Conservation (phyloP, 2,888 invertebrate genomes). For the Mythimna pallens region DNA sequence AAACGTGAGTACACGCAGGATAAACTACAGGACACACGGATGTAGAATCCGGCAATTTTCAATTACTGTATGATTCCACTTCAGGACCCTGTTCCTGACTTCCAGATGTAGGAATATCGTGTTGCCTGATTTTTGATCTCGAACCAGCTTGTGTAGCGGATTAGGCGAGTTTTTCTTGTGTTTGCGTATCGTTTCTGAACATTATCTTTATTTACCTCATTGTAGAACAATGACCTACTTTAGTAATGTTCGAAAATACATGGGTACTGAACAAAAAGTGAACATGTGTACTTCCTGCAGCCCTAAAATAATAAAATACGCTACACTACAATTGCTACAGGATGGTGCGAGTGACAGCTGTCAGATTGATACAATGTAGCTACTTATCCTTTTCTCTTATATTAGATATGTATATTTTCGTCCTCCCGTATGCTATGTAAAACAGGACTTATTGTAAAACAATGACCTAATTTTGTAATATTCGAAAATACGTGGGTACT, state of each 20-base stretch:
- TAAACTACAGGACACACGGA: constrained; percentile 25
- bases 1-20: neutral
- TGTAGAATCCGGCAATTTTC: constrained; percentile 34
- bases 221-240: constrained; percentile 16
- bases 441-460: too few relatives aligned
- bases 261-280: constrained; percentile 9
- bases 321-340: too few relatives aligned
- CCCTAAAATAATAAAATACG: neutral
- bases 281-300: neutral
- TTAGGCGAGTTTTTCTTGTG: neutral
- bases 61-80: constrained; percentile 19
- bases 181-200: constrained; percentile 21
- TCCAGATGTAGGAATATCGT: constrained; percentile 11
- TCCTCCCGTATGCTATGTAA: too few relatives aligned
- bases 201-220: constrained; percentile 13
- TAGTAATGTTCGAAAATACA: constrained; percentile 10
- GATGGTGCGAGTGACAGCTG: too few relatives aligned
- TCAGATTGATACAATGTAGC: too few relatives aligned
- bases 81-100: constrained; percentile 9
- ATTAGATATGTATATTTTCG: too few relatives aligned
- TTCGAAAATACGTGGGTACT: too few relatives aligned
- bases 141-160: neutral
- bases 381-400: too few relatives aligned
- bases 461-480: too few relatives aligned
- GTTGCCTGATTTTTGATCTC: neutral